Conservation (phyloP, 2,888 invertebrate species). For the Hecatera dysodea region DNA sequence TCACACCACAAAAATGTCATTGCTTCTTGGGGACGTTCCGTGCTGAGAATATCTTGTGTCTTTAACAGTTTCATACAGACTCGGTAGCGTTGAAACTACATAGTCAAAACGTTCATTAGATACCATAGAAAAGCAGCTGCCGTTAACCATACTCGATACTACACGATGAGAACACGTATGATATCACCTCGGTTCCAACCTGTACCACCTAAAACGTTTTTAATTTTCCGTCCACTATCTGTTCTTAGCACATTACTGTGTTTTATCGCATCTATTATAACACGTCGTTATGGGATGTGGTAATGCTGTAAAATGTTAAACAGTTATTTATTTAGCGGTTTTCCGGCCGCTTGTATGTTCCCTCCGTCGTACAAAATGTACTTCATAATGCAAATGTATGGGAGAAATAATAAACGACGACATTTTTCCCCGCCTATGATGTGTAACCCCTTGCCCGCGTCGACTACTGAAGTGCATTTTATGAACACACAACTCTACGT, state of each 20-base stretch:
- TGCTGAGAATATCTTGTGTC: constrained; percentile 21
- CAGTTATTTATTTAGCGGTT: constrained; percentile 85
- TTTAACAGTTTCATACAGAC: constrained; percentile 3
- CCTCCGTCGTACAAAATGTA: constrained; percentile 50
- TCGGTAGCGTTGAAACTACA: constrained; percentile 21
- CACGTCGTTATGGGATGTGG: constrained; percentile 83
- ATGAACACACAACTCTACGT: constrained; percentile 34
- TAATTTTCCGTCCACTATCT: constrained; percentile 52
- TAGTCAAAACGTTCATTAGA: constrained; percentile 10
- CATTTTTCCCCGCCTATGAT: constrained; percentile 67
- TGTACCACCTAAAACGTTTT: constrained; percentile 37
- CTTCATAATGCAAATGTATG: constrained; percentile 63
- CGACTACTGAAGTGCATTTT: constrained; percentile 76
- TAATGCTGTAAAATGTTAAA: constrained; percentile 79
- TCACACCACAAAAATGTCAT: constrained; percentile 47
- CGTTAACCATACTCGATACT: constrained; percentile 36
- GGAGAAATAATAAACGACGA: constrained; percentile 76
- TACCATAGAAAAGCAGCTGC: constrained; percentile 16
- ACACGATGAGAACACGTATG: constrained; percentile 33
- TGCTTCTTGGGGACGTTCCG: constrained; percentile 32
- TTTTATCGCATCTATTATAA: constrained; percentile 78
- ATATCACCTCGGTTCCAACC: constrained; percentile 44
- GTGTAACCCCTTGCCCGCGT: constrained; percentile 63
- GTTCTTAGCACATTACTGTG: constrained; percentile 56
- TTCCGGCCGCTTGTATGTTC: constrained; percentile 71